These are phyloP conservation scores for Slavum lentiscoides DNA, from an alignment of 2,888 invertebrate genomes.

Conservation along the genomic window DNA sequence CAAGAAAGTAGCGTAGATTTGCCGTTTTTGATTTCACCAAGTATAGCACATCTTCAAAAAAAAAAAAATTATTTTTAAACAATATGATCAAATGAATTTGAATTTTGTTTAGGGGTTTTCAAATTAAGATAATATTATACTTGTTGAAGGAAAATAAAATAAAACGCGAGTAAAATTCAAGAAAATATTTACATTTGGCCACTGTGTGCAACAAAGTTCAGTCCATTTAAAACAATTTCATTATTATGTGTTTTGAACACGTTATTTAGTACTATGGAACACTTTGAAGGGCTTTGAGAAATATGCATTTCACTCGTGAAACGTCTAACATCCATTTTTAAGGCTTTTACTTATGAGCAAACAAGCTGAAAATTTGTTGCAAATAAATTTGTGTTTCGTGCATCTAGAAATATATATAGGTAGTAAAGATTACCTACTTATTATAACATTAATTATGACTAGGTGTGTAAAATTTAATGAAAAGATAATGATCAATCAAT, in stretches of 20 bases:
- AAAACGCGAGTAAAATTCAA: not conserved
- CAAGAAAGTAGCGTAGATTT: constrained; percentile 46
- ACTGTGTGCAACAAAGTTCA: constrained; percentile 22
- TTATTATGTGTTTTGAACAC: constrained; percentile 19
- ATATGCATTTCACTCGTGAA: not conserved
- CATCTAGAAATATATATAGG: no score
- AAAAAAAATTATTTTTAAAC: not conserved
- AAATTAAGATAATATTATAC: not conserved
- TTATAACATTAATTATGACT: no score
- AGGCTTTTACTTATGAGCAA: not conserved
- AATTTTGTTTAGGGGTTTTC: not conserved
- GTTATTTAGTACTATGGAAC: constrained; percentile 30
- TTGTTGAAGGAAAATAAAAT: not conserved
- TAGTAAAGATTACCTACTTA: no score
- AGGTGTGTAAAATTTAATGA: no score
- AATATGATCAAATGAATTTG: not conserved
- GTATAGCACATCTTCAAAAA: constrained; percentile 39
- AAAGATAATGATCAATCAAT: no score
- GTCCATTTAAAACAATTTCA: constrained; percentile 1
- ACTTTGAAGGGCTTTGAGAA: constrained; percentile 1
- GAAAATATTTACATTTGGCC: constrained; percentile 35
- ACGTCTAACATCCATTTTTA: not conserved
- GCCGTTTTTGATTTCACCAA: constrained; percentile 27
- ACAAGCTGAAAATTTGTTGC: not conserved
- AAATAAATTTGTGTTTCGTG: not conserved